A percentile compares a stretch with the other conserved stretches of the same genome.
These are phyloP conservation scores for Caenorhabditis panamensis DNA, from an alignment of 2,888 invertebrate species.

Conservation along the genomic window DNA sequence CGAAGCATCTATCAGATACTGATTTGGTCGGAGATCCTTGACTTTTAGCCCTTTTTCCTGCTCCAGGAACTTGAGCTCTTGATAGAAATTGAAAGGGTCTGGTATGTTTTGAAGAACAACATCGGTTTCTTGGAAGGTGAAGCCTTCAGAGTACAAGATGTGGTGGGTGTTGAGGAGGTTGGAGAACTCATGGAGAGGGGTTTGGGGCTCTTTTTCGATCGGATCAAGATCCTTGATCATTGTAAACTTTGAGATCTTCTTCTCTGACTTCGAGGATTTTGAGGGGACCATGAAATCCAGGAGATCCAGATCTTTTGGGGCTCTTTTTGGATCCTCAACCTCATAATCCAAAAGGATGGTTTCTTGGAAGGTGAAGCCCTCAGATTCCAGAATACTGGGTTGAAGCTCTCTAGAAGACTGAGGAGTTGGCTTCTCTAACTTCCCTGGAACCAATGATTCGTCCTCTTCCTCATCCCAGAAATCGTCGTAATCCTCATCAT, in stretches of 20 bases:
- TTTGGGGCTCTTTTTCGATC: neutral
- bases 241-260: too few relatives aligned
- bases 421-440: conserved; percentile 4
- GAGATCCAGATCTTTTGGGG: too few relatives aligned
- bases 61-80: neutral
- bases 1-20: conserved; percentile 38
- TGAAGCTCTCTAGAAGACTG: conserved; percentile 10
- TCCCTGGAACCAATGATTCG: neutral
- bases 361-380: conserved; percentile 35
- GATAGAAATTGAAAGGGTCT: neutral
- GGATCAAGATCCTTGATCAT: neutral
- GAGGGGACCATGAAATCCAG: too few relatives aligned
- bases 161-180: neutral
- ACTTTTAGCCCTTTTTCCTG: conserved; percentile 13
- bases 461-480: conserved; percentile 8
- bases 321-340: too few relatives aligned
- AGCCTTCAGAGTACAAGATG: neutral
- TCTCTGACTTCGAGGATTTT: too few relatives aligned
- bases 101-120: conserved; percentile 29
- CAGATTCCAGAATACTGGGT: conserved; percentile 9
- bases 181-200: neutral
- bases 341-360: conserved; percentile 14
- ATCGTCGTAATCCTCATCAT: conserved; percentile 16
- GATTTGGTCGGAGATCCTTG: conserved; percentile 35
- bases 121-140: conserved; percentile 25